Conservation (phyloP, 2,797 vertebrate species). For the Paramormyrops hopkinsi region DNA sequence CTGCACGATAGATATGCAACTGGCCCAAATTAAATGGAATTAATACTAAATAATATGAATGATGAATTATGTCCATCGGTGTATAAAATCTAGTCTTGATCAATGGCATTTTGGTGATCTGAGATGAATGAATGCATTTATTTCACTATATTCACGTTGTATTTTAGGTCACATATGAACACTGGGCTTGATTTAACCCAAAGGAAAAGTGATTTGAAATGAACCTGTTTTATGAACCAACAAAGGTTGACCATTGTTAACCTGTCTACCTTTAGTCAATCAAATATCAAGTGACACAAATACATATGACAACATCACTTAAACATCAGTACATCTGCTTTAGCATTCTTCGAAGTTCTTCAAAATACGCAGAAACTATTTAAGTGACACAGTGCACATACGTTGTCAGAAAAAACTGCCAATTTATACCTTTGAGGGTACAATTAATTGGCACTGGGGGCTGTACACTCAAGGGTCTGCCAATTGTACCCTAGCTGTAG, state of each 20-base stretch:
- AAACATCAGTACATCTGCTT: background rate
- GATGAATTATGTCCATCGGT: background rate
- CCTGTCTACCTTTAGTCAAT: background rate
- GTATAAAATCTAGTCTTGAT: background rate
- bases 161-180: background rate
- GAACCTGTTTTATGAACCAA: background rate
- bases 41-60: background rate
- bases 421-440: background rate
- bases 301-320: background rate
- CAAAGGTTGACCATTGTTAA: background rate
- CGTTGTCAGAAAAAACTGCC: background rate
- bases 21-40: background rate
- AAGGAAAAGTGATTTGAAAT: background rate
- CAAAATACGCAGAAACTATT: background rate
- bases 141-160: background rate
- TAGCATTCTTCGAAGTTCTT: background rate
- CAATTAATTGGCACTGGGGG: background rate
- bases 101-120: background rate
- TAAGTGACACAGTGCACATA: background rate
- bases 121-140: background rate
- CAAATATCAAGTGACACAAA: background rate
- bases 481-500: background rate
- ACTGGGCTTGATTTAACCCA: background rate
- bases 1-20: conserved; percentile 19
- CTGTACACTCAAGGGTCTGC: background rate